Base-by-base conservation (phyloP, 2,888 invertebrate species). In the Archips xylosteana region DNA sequence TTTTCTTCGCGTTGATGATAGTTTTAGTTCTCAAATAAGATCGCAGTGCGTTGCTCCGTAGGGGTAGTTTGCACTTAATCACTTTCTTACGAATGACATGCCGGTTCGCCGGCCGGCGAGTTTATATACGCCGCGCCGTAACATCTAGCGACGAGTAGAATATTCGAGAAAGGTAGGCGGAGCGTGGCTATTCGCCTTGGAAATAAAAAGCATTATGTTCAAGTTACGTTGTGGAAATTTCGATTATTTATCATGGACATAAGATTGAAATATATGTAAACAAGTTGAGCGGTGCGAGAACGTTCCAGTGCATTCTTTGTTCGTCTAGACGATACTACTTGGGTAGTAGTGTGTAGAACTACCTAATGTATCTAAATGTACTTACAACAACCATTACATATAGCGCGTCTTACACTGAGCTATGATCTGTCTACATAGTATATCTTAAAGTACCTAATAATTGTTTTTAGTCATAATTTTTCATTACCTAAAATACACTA, bases 101-200 rank as follows among this genome's bases (percentile, higher is more conserved):
- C 42, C 51, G 49, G 15, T 51, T 60, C 10, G 69, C 73, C 73
- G 64, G 69, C 74, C 70, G 74, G 74, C 74, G 61, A 47, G 54
- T 34, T 74, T 74, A 70, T 74, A 74, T 74, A 70, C 54, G 36
- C 4, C 23, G n/a, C 60, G 36, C 32, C 23, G 66, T 57, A 65
- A 57, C 80, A 82, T 81, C 84, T 83, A 79, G 76, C 71, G 79
- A 42, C 13, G 68, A 82, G 75, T 78, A 80, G 84, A 65, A 39
- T n/a, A 6, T 74, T 74, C 74, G 60, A 51, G 70, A 70, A 65
- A 54, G 13, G 42, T n/a, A 47, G 69, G 65, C 69, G 69, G 69
- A 64, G 51, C 69, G 42, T 47, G 34, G 32, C 45, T 36, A 9
- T 32, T 6, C 10, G 10, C 13, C 4, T 10, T 36, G 10, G 15